phyloP scores from a whole-genome alignment of 2,888 invertebrate species.

The Lochmaea capreae region DNA sequence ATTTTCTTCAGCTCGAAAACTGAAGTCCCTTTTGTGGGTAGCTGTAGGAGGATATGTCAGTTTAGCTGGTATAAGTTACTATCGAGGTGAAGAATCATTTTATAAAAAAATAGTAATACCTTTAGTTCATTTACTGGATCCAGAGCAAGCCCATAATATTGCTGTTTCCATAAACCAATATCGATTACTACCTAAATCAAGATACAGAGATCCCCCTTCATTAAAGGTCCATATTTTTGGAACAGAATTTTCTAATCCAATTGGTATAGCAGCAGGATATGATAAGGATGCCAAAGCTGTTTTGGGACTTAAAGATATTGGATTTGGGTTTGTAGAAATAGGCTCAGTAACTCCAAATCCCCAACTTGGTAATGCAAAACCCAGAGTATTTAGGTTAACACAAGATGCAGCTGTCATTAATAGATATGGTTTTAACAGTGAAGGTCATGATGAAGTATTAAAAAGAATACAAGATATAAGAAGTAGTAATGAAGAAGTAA shows the following conservation, averaged over 20 bases:
- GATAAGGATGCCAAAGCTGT: constrained; percentile 97
- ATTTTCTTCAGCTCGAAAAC: constrained; percentile 63
- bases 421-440: constrained; percentile 97
- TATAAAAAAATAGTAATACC: constrained; percentile 82
- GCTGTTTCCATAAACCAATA: constrained; percentile 83
- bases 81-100: constrained; percentile 82
- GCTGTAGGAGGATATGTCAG: constrained; percentile 74
- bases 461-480: constrained; percentile 70
- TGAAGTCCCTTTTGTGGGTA: constrained; percentile 75
- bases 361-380: constrained; percentile 92
- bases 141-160: constrained; percentile 86
- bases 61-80: constrained; percentile 77
- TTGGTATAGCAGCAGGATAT: constrained; percentile 99
- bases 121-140: constrained; percentile 74
- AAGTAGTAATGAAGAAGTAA: constrained; percentile 65
- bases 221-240: constrained; percentile 79
- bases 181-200: constrained; percentile 75
- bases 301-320: constrained; percentile 81
- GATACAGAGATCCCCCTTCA: constrained; percentile 71
- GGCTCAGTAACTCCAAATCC: constrained; percentile 95
- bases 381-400: constrained; percentile 88
- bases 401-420: constrained; percentile 93
- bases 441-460: constrained; percentile 85
- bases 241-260: constrained; percentile 83
- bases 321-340: constrained; percentile 96